Percentiles rank a stretch among this genome's conserved stretches.
Evolutionary conservation across 2,113 vertebrate species (phyloP).

Genomic region (Puma concolor): DNA sequence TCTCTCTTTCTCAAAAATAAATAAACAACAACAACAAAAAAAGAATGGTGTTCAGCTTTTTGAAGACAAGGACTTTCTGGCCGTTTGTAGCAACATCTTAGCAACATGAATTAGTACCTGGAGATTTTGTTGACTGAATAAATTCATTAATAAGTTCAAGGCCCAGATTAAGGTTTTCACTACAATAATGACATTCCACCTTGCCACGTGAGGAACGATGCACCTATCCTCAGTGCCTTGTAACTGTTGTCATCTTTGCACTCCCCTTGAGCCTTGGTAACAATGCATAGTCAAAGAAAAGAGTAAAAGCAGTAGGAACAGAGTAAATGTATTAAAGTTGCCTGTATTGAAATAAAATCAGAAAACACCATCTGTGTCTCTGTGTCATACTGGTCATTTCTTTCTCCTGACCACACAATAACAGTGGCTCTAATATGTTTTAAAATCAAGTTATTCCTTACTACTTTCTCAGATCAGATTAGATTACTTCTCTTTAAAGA

Average conservation of each 20-base stretch:
- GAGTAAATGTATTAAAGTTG: background rate
- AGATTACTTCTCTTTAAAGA: background rate
- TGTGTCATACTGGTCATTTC: background rate
- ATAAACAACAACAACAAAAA: too few relatives aligned
- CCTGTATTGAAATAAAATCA: background rate
- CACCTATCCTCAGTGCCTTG: background rate
- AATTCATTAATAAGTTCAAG: background rate
- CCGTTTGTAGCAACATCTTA: background rate
- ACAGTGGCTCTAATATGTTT: background rate
- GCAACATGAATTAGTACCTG: background rate
- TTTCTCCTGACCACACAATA: background rate
- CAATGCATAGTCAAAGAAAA: background rate
- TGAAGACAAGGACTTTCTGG: background rate
- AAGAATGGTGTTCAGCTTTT: background rate
- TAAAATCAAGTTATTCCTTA: conserved; percentile 1
- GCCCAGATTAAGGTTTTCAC: background rate
- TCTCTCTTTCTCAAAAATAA: too few relatives aligned
- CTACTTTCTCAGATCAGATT: background rate
- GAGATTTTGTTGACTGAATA: background rate
- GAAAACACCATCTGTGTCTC: background rate
- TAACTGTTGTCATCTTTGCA: background rate
- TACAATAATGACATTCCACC: background rate
- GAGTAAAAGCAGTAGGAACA: background rate
- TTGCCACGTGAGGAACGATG: background rate
- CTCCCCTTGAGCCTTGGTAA: background rate